Evolutionary conservation across 2,797 vertebrate genomes (phyloP).

Genomic region (Rhabdophis nuchalis): DNA sequence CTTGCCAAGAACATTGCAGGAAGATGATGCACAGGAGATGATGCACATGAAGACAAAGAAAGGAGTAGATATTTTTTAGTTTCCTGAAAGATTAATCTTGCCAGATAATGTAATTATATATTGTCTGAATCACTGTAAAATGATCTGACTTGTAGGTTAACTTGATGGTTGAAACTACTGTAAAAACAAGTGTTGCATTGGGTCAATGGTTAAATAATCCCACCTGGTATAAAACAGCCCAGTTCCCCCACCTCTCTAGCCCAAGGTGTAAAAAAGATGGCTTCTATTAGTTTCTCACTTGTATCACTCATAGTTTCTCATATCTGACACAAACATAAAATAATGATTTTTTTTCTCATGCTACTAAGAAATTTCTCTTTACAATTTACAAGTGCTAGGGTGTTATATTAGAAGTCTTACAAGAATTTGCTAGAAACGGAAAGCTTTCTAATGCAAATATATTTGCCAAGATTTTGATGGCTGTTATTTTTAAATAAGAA

Average conservation of each 20-base stretch:
- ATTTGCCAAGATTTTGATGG: neutral
- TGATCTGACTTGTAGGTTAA: neutral
- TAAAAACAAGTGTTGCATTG: neutral
- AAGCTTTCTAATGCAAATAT: neutral
- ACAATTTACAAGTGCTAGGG: slow-evolving; percentile 14
- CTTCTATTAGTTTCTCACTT: neutral
- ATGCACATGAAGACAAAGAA: neutral
- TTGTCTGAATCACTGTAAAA: neutral
- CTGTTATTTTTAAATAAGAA: neutral
- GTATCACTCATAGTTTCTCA: neutral
- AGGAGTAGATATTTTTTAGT: neutral
- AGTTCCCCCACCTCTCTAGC: neutral
- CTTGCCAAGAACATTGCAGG: neutral
- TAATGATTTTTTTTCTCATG: neutral
- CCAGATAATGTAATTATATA: neutral
- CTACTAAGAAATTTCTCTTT: neutral
- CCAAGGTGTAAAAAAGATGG: neutral
- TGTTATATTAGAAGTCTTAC: neutral
- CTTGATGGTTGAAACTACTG: neutral
- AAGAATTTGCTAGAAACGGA: neutral
- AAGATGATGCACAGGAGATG: neutral
- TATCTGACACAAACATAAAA: neutral
- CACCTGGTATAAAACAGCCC: neutral
- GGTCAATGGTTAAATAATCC: neutral
- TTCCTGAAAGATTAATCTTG: neutral